Evolutionary conservation across 2,888 invertebrate genomes (phyloP).

Genomic region (Calliopum simillimum): DNA sequence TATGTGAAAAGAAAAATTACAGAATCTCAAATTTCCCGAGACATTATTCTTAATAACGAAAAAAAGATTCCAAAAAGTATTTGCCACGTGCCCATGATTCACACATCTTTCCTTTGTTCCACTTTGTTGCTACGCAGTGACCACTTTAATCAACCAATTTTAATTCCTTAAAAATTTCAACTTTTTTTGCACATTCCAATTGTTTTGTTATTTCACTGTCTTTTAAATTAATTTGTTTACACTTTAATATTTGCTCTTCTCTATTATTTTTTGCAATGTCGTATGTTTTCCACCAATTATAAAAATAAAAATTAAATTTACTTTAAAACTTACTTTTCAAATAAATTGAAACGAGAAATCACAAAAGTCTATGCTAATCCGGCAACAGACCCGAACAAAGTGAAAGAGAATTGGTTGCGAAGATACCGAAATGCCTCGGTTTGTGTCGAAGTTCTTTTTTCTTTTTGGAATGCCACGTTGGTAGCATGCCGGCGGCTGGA

Average conservation of each 20-base stretch:
- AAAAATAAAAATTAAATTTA: conserved; percentile 19
- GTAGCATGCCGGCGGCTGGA: conserved; percentile 30
- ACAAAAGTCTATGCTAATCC: conserved; percentile 70
- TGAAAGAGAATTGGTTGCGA: conserved; percentile 72
- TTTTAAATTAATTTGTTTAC: conserved; percentile 41
- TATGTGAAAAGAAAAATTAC: no score
- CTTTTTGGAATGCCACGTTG: conserved; percentile 35
- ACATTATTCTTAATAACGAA: no score
- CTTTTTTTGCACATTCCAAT: conserved; percentile 38
- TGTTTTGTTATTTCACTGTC: conserved; percentile 28
- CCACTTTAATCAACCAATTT: no score
- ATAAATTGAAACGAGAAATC: conserved; percentile 63
- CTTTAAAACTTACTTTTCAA: conserved; percentile 61
- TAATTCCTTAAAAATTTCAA: conserved; percentile 12
- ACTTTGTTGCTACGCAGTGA: conserved; percentile 29
- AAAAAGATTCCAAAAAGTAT: not conserved
- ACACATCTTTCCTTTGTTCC: conserved; percentile 9
- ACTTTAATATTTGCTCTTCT: conserved; percentile 20
- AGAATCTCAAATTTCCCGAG: no score
- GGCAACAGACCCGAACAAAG: conserved; percentile 78
- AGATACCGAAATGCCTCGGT: conserved; percentile 56
- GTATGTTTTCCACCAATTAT: conserved; percentile 6
- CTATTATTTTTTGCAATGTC: conserved; percentile 19
- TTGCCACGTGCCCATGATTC: conserved; percentile 42
- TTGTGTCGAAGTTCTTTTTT: conserved; percentile 19